A percentile compares a stretch with the other conserved stretches of the same genome.
Evolutionary conservation across 2,888 invertebrate genomes (phyloP).

Genomic region (Microctonus hyperodae): DNA sequence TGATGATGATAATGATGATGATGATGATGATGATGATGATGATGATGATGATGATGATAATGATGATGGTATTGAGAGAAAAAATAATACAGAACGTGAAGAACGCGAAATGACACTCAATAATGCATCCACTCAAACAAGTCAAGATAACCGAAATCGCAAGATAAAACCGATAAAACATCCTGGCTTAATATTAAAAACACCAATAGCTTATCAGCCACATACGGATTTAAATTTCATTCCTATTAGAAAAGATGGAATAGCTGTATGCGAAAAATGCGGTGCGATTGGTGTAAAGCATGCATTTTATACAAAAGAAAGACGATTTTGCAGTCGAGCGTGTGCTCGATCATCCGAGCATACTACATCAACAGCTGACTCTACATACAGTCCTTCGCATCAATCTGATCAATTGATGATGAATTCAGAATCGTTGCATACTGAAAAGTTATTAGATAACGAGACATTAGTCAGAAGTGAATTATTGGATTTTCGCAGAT

Average conservation of each 20-base stretch:
- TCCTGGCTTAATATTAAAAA: slow-evolving; percentile 77
- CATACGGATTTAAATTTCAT: slow-evolving; percentile 85
- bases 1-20: slow-evolving; percentile 55
- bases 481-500: background rate
- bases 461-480: background rate
- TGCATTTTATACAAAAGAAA: slow-evolving; percentile 84
- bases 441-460: slow-evolving; percentile 39
- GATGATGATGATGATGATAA: slow-evolving; percentile 59
- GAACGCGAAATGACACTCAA: slow-evolving; percentile 64
- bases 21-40: slow-evolving; percentile 54
- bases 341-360: slow-evolving; percentile 71
- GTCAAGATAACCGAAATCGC: slow-evolving; percentile 65
- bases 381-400: slow-evolving; percentile 60
- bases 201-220: slow-evolving; percentile 80
- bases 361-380: slow-evolving; percentile 44
- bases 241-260: slow-evolving; percentile 88
- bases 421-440: slow-evolving; percentile 48
- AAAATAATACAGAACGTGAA: slow-evolving; percentile 65
- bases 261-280: slow-evolving; percentile 86
- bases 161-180: slow-evolving; percentile 79
- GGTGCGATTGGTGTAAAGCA: slow-evolving; percentile 86
- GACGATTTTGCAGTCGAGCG: slow-evolving; percentile 82
- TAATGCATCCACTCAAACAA: slow-evolving; percentile 68
- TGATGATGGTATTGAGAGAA: slow-evolving; percentile 40
- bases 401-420: slow-evolving; percentile 47